Percentiles rank a stretch among this genome's conserved stretches.
Conservation (phyloP, 2,113 vertebrate species). For the Ictalurus furcatus region DNA sequence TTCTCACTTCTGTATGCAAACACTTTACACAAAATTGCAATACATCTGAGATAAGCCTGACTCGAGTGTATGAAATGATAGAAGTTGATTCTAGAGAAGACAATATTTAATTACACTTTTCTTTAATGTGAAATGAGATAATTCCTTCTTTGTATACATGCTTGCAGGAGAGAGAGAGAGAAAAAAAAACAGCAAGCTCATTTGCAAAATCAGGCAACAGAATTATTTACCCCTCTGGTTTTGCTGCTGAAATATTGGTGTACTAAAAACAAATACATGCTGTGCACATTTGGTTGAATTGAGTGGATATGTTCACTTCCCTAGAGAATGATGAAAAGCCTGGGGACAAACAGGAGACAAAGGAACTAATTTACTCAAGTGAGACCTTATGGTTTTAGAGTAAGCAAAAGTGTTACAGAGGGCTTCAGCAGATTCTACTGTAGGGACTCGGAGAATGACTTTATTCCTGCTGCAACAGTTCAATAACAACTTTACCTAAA, state of each 20-base stretch:
- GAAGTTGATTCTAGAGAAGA: neutral
- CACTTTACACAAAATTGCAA: neutral
- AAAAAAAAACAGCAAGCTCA: neutral
- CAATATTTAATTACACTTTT: neutral
- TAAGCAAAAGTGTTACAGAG: slow-evolving; percentile 18
- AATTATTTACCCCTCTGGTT: neutral
- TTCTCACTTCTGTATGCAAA: neutral
- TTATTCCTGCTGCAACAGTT: slow-evolving; percentile 5
- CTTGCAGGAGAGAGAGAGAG: too few species aligned
- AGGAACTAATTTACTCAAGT: slow-evolving; percentile 13
- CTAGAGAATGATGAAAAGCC: slow-evolving; percentile 15
- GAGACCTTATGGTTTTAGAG: neutral
- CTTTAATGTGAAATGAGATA: neutral
- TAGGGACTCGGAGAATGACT: neutral
- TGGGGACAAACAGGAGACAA: slow-evolving; percentile 21
- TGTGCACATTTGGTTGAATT: neutral
- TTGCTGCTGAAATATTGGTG: slow-evolving; percentile 3
- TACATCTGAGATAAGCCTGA: neutral
- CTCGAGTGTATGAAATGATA: neutral
- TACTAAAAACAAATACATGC: neutral
- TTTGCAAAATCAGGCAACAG: neutral
- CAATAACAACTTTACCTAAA: neutral
- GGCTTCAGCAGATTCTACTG: slow-evolving; percentile 13
- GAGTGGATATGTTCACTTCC: slow-evolving; percentile 7
- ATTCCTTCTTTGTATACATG: neutral